Evolutionary conservation across 2,888 invertebrate species (phyloP), one percentile per base, ranked within the genome.

Genomic region (Myathropa florea): DNA sequence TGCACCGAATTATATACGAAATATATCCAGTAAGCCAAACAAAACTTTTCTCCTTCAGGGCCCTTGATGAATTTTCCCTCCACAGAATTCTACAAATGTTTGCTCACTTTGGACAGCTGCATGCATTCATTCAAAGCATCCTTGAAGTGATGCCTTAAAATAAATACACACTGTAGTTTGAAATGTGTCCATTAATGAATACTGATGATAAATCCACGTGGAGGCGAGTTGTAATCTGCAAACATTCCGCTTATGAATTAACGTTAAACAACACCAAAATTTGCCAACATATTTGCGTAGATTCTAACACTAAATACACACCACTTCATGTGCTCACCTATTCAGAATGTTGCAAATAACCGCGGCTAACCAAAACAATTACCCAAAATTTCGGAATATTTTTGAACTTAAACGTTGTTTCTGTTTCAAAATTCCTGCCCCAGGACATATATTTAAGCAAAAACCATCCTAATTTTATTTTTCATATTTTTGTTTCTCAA

Each of bases 401-500:
- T 33, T 33, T 33, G 33, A 33, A 33, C 12, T 12, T 33, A 9
- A 33, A 33, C n/a, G n/a, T 33, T 33, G 10, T 33, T 33, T 33
- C 10, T 10, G 6, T 4, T 10, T 1, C 30, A 10, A 10, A 18
- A n/a, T 18, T 46, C 6, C n/a, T 46, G 46, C 46, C 18, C 7
- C 46, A 46, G 46, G 46, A 46, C 18, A 18, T 46, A 18, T 18
- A 18, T 18, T 46, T 18, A 46, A 18, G 7, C 46, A 46, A 7
- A 18, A 46, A n/a, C 18, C 46, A 26, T 60, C 6, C 39, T 24
- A 30, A 30, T 53, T 10, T 39, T 36, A 18, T 63, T 53, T 63
- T 76, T 60, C 61, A 30, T 46, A 21, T 73, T 77, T 23, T 21
- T 12, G 46, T 72, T 60, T 30, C 36, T 57, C 24, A 26, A 53